A percentile compares a stretch with the other conserved stretches of the same genome.
Evolutionary conservation across 2,113 vertebrate species (phyloP).

Genomic region (Passer montanus): DNA sequence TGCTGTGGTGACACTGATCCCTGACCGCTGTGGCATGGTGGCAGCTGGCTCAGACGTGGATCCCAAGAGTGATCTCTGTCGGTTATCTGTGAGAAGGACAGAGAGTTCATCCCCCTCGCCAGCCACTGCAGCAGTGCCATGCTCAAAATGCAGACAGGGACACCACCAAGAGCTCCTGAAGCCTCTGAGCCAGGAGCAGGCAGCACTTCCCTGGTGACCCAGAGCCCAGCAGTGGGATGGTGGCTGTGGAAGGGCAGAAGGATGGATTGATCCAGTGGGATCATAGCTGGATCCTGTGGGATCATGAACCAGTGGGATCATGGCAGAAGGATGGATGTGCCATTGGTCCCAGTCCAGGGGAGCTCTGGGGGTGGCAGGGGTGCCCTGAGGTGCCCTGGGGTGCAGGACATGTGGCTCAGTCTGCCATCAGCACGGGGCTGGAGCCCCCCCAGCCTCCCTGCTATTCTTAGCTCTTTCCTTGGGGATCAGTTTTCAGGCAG

Average conservation of each 20-base stretch:
- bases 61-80: rapidly evolving
- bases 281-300: no score
- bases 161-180: background rate
- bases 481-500: constrained; percentile 48
- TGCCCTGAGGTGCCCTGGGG: background rate
- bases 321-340: background rate
- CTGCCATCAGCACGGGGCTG: rapidly evolving
- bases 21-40: background rate
- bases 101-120: background rate
- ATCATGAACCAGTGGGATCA: background rate
- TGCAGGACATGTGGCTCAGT: background rate
- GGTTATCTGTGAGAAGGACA: background rate
- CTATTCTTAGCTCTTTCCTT: constrained; percentile 26
- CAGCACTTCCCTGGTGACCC: background rate
- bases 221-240: background rate
- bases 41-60: background rate
- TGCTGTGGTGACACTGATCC: background rate
- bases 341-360: rapidly evolving
- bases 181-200: background rate
- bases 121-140: rapidly evolving
- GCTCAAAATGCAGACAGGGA: background rate
- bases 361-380: background rate
- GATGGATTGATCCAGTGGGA: background rate
- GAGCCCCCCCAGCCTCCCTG: background rate
- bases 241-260: background rate